Evolutionary conservation across 1,140 invertebrate genomes (phyloP).

Genomic region (Amyelois transitella): DNA sequence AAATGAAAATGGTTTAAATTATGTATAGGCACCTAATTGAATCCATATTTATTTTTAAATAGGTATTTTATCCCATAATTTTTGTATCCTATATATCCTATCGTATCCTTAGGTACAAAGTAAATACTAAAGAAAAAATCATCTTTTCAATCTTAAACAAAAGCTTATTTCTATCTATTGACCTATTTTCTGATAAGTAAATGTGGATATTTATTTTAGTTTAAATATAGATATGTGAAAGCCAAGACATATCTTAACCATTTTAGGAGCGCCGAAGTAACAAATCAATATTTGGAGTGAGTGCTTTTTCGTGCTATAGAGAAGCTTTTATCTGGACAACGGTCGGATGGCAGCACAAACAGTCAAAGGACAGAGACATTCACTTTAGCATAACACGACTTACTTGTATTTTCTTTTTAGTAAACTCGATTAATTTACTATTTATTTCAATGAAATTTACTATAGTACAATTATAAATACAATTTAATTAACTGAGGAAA

Average conservation of each 20-base stretch:
- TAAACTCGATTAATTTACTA: background rate
- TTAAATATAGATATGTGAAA: constrained; percentile 21
- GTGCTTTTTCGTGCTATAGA: constrained; percentile 73
- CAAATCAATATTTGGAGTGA: constrained; percentile 73
- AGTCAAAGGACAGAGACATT: constrained; percentile 64
- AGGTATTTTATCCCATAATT: too few species aligned
- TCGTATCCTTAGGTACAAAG: too few species aligned
- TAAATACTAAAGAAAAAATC: too few species aligned
- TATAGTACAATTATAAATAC: too few species aligned
- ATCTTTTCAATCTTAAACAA: too few species aligned
- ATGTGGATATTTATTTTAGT: constrained; percentile 6
- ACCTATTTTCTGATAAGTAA: background rate
- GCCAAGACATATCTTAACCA: constrained; percentile 41
- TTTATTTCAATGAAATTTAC: background rate
- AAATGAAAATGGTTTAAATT: too few species aligned
- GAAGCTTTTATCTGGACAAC: constrained; percentile 74
- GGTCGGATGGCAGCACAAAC: constrained; percentile 64
- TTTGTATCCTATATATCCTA: too few species aligned
- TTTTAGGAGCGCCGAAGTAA: constrained; percentile 65
- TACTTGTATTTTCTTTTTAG: background rate
- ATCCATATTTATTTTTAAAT: too few species aligned
- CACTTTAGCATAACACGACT: constrained; percentile 51
- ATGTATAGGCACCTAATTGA: too few species aligned
- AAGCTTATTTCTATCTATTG: background rate
- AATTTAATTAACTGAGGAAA: too few species aligned